phyloP scores from a whole-genome alignment of 2,797 vertebrate genomes.

The Hylomyscus alleni region DNA sequence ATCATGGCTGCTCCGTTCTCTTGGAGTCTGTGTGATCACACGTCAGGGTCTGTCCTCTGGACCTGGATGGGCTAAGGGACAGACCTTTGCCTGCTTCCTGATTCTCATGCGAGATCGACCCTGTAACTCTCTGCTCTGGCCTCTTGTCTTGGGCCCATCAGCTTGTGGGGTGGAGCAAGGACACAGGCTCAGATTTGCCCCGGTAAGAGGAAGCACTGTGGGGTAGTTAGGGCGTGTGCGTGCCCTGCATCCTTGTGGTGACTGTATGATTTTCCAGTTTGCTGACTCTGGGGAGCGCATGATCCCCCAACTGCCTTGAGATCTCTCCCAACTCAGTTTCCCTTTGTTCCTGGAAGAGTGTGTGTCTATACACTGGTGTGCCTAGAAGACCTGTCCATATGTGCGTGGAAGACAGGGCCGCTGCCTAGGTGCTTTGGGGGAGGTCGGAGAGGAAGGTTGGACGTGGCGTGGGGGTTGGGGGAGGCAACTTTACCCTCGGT shows the following conservation, averaged over 20 bases:
- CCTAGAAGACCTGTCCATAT: constrained; percentile 13
- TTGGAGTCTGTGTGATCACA: not conserved
- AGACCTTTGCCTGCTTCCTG: constrained; percentile 23
- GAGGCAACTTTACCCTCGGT: not conserved
- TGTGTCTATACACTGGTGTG: constrained; percentile 68
- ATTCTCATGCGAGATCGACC: not conserved
- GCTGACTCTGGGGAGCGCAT: constrained; percentile 77
- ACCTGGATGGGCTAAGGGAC: not conserved
- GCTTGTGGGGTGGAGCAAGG: not conserved
- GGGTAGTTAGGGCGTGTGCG: not conserved
- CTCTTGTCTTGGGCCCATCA: not conserved
- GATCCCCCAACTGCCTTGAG: constrained; percentile 57
- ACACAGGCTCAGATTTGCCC: constrained; percentile 26
- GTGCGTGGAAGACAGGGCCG: constrained; percentile 16
- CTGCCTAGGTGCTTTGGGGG: constrained; percentile 48
- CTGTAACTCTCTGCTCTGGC: not conserved
- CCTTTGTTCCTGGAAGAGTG: constrained; percentile 46
- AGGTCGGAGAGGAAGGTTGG: not conserved
- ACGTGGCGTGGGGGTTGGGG: too few relatives aligned
- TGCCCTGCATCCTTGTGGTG: not conserved
- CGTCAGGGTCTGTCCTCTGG: not conserved
- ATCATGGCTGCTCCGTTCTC: not conserved
- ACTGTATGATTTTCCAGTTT: constrained; percentile 47
- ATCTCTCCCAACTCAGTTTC: not conserved
- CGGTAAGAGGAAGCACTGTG: not conserved